A percentile compares a stretch with the other conserved stretches of the same genome.
These are phyloP conservation scores for Stenchaetothrips biformis DNA, from an alignment of 2,888 invertebrate species.

Conservation along the genomic window DNA sequence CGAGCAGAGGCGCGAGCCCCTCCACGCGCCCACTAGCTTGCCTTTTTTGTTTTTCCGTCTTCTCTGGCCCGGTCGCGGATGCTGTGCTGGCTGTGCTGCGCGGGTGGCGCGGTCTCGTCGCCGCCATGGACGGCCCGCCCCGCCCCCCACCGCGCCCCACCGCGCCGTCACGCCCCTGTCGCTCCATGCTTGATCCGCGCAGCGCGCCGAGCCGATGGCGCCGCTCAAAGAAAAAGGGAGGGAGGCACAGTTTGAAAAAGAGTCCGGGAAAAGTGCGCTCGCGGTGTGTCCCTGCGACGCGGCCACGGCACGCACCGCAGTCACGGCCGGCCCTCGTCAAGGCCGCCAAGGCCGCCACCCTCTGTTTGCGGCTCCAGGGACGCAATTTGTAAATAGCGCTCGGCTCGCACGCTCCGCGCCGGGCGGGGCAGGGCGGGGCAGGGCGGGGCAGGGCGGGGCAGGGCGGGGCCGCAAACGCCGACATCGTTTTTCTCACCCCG, in stretches of 20 bases:
- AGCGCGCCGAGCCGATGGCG: not conserved
- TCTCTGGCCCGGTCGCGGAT: no score
- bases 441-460: not conserved
- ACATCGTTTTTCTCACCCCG: slow-evolving; percentile 13
- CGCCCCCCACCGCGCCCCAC: not conserved
- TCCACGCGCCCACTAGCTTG: no score
- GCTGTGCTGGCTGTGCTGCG: no score
- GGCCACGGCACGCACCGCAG: not conserved
- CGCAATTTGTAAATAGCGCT: slow-evolving; percentile 22
- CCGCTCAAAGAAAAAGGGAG: not conserved
- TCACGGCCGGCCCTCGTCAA: not conserved
- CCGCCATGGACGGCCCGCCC: not conserved
- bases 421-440: not conserved
- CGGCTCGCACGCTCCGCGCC: not conserved
- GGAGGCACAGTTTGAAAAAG: not conserved
- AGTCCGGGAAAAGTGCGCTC: not conserved
- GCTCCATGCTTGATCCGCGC: not conserved
- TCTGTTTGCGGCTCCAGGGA: not conserved
- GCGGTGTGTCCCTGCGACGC: not conserved
- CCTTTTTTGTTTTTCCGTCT: no score
- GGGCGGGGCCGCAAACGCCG: not conserved
- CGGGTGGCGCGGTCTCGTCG: no score
- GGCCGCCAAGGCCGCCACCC: not conserved
- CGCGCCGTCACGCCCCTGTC: not conserved
- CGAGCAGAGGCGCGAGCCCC: no score